Evolutionary conservation across 2,797 vertebrate genomes (phyloP), one percentile per base, ranked within the genome.

Genomic region (Micromesistius poutassou): DNA sequence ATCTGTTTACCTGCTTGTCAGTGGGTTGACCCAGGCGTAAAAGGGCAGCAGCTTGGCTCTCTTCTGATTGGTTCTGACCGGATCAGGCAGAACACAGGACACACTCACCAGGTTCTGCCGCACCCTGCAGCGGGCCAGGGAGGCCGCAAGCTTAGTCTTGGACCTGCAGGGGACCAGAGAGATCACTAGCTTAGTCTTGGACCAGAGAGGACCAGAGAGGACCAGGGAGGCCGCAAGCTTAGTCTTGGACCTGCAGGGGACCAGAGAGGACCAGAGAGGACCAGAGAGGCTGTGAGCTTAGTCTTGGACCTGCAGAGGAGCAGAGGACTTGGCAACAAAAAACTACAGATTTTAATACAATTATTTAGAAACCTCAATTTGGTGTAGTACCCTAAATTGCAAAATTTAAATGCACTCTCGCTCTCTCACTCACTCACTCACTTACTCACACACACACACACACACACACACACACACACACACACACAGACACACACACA

Each of bases 171-270:
- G 36, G 36, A 38, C 97, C 25, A 97, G 77, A 0, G 97, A 94
- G 0, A 96, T 96, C 78, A 96, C 96, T 88, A 98, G 89, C 85
- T 96, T 98, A 38, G 92, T 98, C 85, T 91, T 97, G 86, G 36
- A 10, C 36, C 36, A 10, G 36, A 38, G 36, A 38, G 36, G 33
- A 1, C 33, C 33, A 7, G 33, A 35, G 33, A 35, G 33, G 36
- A 38, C 97, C n/a, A 97, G 77, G 0, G 97, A 94, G 0, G 96
- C 96, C 78, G 96, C 96, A 87, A 98, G 89, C 85, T 96, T 98
- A 0, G 95, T 88, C 82, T 96, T 97, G 83, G 98, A 96, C 83
- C 96, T 95, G 88, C 83, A 96, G 78, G 96, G 35, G 35, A 6
- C 35, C 35, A 36, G 35, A 96, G 78, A 96, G 96, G 31, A 31